These are phyloP conservation scores for Pachycephus smyrnensis DNA, from an alignment of 2,888 invertebrate species.

Conservation along the genomic window DNA sequence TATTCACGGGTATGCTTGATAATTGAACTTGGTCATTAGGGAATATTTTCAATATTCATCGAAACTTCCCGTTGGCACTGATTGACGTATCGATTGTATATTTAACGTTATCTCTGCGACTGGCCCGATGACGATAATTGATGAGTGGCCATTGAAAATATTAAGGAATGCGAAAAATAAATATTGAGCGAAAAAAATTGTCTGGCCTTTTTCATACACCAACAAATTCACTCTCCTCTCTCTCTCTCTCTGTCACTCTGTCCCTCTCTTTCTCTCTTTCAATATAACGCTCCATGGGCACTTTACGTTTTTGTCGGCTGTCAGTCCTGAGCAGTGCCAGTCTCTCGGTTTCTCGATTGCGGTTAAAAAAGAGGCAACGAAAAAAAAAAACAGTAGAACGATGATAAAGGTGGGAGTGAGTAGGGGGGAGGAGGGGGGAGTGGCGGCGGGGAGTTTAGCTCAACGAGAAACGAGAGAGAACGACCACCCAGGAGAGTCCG, in stretches of 20 bases:
- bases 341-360: constrained; percentile 33
- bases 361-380: constrained; percentile 31
- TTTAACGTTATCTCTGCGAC: background rate
- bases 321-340: background rate
- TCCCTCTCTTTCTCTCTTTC: constrained; percentile 25
- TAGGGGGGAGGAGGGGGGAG: background rate
- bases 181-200: background rate
- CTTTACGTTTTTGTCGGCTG: background rate
- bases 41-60: background rate
- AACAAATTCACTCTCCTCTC: background rate
- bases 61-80: background rate
- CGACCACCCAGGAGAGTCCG: constrained; percentile 16
- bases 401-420: background rate
- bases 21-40: background rate
- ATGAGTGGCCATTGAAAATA: background rate
- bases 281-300: background rate
- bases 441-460: background rate
- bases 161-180: background rate
- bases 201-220: background rate
- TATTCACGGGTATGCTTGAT: background rate
- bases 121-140: background rate
- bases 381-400: constrained; percentile 35
- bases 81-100: background rate
- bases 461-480: background rate
- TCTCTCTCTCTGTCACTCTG: constrained; percentile 7